Evolutionary conservation across 2,113 vertebrate species (phyloP).

Genomic region (Protomyctophum bolini): DNA sequence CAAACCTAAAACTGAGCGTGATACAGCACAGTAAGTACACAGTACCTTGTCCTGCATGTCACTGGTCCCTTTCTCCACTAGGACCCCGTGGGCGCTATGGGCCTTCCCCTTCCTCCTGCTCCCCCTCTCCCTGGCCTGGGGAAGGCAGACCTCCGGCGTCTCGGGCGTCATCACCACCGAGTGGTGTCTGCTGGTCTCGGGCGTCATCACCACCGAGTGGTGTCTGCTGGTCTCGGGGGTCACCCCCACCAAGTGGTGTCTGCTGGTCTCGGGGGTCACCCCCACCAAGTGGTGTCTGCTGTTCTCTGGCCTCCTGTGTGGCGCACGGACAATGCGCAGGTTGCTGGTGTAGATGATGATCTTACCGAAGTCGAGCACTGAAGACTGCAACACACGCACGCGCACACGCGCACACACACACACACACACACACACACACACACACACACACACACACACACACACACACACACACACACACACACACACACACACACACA

Average conservation of each 20-base stretch:
- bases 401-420: too few relatives aligned
- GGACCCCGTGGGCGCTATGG: conserved; percentile 34
- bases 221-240: conserved; percentile 74
- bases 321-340: conserved; percentile 91
- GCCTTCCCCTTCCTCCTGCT: conserved; percentile 57
- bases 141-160: conserved; percentile 66
- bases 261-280: conserved; percentile 54
- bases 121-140: conserved; percentile 54
- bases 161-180: conserved; percentile 39
- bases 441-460: too few relatives aligned
- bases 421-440: too few relatives aligned
- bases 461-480: too few relatives aligned
- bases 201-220: conserved; percentile 47
- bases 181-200: conserved; percentile 78
- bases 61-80: conserved; percentile 28
- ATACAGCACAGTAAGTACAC: too few relatives aligned
- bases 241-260: conserved; percentile 59
- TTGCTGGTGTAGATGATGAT: conserved; percentile 98
- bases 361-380: conserved; percentile 92
- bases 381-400: conserved; percentile 71
- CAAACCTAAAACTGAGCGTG: too few relatives aligned
- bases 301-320: conserved; percentile 81
- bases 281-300: conserved; percentile 68
- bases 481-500: too few relatives aligned
- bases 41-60: conserved; percentile 59